Conservation (phyloP, 2,797 vertebrate species). For the Lates japonicus region DNA sequence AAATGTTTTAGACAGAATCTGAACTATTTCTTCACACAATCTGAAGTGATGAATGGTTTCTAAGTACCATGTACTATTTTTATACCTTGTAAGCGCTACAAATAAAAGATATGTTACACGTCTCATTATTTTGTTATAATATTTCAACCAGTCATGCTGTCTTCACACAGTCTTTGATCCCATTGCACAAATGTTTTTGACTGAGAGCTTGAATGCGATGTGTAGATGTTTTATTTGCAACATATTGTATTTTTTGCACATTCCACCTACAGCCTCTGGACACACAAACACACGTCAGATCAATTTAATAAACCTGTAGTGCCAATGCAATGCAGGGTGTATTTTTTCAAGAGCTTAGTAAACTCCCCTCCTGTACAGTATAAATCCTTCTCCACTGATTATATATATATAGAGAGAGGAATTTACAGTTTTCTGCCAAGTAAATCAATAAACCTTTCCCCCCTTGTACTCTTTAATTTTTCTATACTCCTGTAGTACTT, state of each 20-base stretch:
- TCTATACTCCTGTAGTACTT: neutral
- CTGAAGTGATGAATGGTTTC: conserved; percentile 6
- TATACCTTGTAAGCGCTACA: conserved; percentile 2
- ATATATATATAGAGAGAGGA: neutral
- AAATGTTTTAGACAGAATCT: neutral
- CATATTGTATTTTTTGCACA: neutral
- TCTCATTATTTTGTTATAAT: neutral
- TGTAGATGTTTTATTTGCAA: neutral
- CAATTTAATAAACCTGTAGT: neutral
- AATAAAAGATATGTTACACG: conserved; percentile 15
- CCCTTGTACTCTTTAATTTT: neutral
- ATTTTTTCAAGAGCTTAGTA: neutral
- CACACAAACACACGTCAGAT: neutral
- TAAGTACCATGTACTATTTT: conserved; percentile 37
- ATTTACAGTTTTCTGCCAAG: neutral
- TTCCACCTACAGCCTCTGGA: neutral
- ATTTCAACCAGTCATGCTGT: neutral
- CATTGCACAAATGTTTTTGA: neutral
- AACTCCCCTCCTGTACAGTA: neutral
- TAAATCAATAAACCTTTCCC: neutral
- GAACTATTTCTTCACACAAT: conserved; percentile 1
- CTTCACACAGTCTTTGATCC: neutral
- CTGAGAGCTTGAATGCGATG: neutral
- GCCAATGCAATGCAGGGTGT: neutral
- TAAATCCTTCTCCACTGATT: neutral